Percentiles rank a stretch among this genome's conserved stretches.
Evolutionary conservation across 2,888 invertebrate genomes (phyloP).

Genomic region (Philaethria dido): DNA sequence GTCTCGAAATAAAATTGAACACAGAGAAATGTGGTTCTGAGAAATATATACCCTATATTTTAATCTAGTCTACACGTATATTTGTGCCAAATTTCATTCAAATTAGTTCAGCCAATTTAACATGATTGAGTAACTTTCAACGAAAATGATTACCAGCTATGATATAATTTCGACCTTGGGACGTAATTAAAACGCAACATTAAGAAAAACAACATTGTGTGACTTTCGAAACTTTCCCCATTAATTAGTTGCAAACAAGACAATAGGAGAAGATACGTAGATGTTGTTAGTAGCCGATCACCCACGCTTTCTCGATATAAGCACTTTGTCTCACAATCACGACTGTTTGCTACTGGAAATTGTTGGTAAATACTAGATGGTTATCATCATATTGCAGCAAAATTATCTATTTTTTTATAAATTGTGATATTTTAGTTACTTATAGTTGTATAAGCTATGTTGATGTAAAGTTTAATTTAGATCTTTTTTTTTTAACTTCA

Average conservation of each 20-base stretch:
- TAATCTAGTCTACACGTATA: not conserved
- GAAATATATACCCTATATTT: not conserved
- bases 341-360: constrained; percentile 3
- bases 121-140: not conserved
- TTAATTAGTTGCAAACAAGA: constrained; percentile 75
- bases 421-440: not conserved
- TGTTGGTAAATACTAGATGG: too few species aligned
- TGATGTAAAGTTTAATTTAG: too few species aligned
- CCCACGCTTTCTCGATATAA: constrained; percentile 70
- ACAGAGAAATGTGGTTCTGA: too few species aligned
- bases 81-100: not conserved
- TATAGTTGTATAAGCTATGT: too few species aligned
- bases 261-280: constrained; percentile 71
- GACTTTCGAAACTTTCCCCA: constrained; percentile 79
- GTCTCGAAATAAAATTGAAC: too few species aligned
- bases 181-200: constrained; percentile 40
- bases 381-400: too few species aligned
- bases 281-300: constrained; percentile 75
- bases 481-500: too few species aligned
- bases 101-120: constrained; percentile 7
- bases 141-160: not conserved
- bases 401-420: too few species aligned
- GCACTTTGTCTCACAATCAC: not conserved
- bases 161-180: constrained; percentile 44
- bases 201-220: constrained; percentile 37